Evolutionary conservation across 1,140 invertebrate species (phyloP), one percentile per base, ranked within the genome.

Genomic region (Cepaea nemoralis): DNA sequence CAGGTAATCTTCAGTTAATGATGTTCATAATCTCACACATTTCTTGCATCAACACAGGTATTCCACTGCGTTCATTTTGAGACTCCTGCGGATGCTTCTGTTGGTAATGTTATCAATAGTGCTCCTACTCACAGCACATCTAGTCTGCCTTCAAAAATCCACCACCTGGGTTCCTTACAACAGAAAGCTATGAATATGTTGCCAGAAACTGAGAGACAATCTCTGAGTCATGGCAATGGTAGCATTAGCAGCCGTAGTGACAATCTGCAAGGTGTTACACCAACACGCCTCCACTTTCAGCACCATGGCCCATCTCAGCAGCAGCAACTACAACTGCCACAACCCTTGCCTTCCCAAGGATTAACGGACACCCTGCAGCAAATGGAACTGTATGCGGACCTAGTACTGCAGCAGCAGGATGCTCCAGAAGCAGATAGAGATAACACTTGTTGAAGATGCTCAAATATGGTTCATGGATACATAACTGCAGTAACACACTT

Each of bases 11-110:
- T 6, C 42, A 10, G 6, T 16, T 45, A 16, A 45, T 16, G 42
- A 16, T 45, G 42, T 10, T 45, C 42, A 45, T 45, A 45, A 45
- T 45, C 42, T 45, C n/a, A 19, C 50, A 55, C 50, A 55, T 19
- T 55, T 55, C 22, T 55, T 55, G 14, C 24, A 5, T 22, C 50
- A 22, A 16, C 33, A 1, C 74, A 97, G 96, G 96, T 98, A 69
- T 99, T 99, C 91, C 98, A 99, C 90, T 96, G 96, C 91, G 98
- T 99, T 39, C 98, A 99, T 92, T 96, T 99, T 91, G 98, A 99
- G 92, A 98, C 97, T 90, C 97, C 97, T 19, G 87, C 87, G 22
- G 87, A 89, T 67, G 83, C 74, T 27, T 77, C 82, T 8, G 67
- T 74, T 12, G 77, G 69, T 35, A 80, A 48, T 27, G 67, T 79